Percentiles rank a stretch among this genome's conserved stretches.
Evolutionary conservation across 2,888 invertebrate species (phyloP).

Genomic region (Plebejus argus): DNA sequence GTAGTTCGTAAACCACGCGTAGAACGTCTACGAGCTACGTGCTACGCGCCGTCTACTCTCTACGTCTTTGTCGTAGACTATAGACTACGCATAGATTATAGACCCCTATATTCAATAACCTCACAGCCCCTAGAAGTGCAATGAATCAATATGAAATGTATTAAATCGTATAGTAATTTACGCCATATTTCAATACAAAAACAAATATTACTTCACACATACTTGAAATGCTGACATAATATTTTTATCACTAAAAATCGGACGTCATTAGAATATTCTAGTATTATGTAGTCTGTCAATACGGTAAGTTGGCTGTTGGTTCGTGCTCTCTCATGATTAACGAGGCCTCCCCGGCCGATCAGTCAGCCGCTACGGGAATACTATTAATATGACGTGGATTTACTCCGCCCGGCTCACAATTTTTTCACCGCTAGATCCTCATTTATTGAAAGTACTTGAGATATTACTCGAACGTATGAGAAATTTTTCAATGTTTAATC

Average conservation of each 20-base stretch:
- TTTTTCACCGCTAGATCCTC: constrained; percentile 22
- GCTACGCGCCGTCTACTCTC: too few relatives aligned
- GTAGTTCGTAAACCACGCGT: too few relatives aligned
- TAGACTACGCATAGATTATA: too few relatives aligned
- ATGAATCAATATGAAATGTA: background rate
- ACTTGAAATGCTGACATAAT: background rate
- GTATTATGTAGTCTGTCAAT: background rate
- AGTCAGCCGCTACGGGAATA: constrained; percentile 28
- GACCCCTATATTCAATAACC: too few relatives aligned
- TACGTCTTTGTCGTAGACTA: too few relatives aligned
- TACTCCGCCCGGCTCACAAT: constrained; percentile 14
- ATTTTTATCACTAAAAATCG: background rate
- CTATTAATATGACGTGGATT: constrained; percentile 25
- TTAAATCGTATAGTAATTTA: background rate
- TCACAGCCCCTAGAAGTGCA: too few relatives aligned
- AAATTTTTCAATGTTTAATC: constrained; percentile 24
- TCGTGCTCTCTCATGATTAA: constrained; percentile 22
- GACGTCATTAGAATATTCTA: background rate
- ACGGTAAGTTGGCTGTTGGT: constrained; percentile 8
- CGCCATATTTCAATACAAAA: background rate
- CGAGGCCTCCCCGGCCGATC: constrained; percentile 23
- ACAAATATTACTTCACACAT: background rate
- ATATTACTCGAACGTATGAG: constrained; percentile 15
- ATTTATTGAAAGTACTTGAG: constrained; percentile 28
- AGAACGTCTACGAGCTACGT: too few relatives aligned